Evolutionary conservation across 2,113 vertebrate genomes (phyloP).

Genomic region (Alethe diademata): DNA sequence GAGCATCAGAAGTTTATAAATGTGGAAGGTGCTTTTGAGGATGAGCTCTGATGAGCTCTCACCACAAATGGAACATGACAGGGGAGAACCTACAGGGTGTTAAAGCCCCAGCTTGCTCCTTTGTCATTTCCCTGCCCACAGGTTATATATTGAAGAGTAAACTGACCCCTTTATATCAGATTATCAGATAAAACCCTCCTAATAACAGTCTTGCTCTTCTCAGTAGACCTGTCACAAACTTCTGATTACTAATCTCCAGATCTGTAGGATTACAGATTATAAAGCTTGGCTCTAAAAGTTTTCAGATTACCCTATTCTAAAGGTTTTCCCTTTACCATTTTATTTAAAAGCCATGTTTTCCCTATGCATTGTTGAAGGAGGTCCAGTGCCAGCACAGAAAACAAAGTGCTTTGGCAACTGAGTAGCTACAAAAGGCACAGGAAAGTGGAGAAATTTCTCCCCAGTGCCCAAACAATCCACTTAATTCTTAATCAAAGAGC

Average conservation of each 20-base stretch:
- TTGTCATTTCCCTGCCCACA: neutral
- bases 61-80: neutral
- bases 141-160: neutral
- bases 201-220: neutral
- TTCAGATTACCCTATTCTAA: neutral
- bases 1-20: neutral
- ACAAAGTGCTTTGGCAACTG: neutral
- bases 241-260: neutral
- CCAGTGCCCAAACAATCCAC: neutral
- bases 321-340: neutral
- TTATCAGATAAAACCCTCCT: neutral
- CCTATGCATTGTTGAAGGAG: neutral
- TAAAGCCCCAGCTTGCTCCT: neutral
- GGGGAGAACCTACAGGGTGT: neutral
- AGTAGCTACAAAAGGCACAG: neutral
- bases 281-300: neutral
- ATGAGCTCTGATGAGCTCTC: neutral
- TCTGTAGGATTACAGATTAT: neutral
- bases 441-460: neutral
- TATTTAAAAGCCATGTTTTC: neutral
- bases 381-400: neutral
- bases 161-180: neutral
- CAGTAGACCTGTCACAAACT: neutral
- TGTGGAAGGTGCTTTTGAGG: conserved; percentile 13
- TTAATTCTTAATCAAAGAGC: neutral